Conservation (phyloP, 53 echinoderm and acorn worm genomes). For the Apostichopus leukothele region DNA sequence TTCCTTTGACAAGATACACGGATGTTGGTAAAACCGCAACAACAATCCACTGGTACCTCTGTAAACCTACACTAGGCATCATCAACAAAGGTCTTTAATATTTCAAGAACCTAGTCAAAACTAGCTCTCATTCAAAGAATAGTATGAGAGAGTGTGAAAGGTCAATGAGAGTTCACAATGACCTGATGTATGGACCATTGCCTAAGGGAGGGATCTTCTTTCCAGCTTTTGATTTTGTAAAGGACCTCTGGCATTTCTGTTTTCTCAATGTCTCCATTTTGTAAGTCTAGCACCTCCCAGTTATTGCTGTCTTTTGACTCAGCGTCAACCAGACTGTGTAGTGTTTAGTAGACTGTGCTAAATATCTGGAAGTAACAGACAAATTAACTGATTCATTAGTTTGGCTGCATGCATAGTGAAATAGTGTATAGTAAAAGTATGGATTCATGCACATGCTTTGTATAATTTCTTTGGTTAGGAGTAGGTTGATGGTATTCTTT, state of each 20-base stretch:
- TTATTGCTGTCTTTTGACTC: too few relatives aligned
- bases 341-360: too few relatives aligned
- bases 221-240: neutral
- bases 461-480: too few relatives aligned
- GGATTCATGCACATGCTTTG: too few relatives aligned
- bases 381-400: too few relatives aligned
- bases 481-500: too few relatives aligned
- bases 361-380: too few relatives aligned
- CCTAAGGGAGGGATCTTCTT: neutral
- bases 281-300: neutral
- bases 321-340: too few relatives aligned
- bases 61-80: neutral
- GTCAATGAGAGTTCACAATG: neutral
- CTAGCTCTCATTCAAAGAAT: constrained; percentile 1
- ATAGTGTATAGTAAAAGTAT: too few relatives aligned
- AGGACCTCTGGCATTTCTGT: neutral
- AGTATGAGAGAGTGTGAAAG: neutral
- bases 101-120: neutral
- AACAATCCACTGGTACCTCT: neutral
- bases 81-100: neutral
- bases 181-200: constrained; percentile 2
- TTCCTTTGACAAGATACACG: neutral
- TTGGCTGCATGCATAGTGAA: too few relatives aligned
- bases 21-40: neutral
- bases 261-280: neutral